A percentile compares a stretch with the other conserved stretches of the same genome.
These are phyloP conservation scores for Ceriagrion tenellum DNA, from an alignment of 2,888 invertebrate genomes.

Conservation along the genomic window DNA sequence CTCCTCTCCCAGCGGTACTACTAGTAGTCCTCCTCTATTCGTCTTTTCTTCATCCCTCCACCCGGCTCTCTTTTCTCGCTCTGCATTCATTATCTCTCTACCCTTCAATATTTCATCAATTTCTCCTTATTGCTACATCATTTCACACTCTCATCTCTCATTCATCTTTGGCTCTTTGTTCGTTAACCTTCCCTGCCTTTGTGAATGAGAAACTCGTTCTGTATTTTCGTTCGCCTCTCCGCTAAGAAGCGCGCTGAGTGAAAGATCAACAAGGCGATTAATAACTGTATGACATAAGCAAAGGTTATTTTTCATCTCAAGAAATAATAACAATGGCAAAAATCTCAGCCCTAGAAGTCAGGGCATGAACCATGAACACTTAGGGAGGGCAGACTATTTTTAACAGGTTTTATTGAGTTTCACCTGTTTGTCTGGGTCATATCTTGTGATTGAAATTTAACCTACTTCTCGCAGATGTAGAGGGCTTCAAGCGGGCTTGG, in stretches of 20 bases:
- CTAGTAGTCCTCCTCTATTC: background rate
- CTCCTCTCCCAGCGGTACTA: background rate
- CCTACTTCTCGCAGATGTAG: no score
- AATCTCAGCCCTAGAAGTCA: no score
- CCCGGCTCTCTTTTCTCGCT: background rate
- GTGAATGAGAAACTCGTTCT: background rate
- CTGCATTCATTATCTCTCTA: background rate
- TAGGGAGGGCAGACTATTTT: no score
- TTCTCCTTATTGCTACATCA: background rate
- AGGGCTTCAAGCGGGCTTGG: no score
- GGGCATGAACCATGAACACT: no score
- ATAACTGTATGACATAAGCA: no score
- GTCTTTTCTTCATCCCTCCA: background rate
- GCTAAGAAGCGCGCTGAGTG: background rate
- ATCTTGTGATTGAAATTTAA: no score
- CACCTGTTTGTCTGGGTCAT: no score
- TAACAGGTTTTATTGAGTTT: no score
- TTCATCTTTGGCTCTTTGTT: background rate
- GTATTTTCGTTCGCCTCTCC: background rate
- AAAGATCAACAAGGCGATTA: background rate
- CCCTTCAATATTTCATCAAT: background rate
- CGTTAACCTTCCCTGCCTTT: background rate
- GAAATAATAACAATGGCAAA: no score
- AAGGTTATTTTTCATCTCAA: no score
- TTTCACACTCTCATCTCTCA: background rate